These are phyloP conservation scores for Chaitophorus viminalis DNA, from an alignment of 2,888 invertebrate species.

Conservation along the genomic window DNA sequence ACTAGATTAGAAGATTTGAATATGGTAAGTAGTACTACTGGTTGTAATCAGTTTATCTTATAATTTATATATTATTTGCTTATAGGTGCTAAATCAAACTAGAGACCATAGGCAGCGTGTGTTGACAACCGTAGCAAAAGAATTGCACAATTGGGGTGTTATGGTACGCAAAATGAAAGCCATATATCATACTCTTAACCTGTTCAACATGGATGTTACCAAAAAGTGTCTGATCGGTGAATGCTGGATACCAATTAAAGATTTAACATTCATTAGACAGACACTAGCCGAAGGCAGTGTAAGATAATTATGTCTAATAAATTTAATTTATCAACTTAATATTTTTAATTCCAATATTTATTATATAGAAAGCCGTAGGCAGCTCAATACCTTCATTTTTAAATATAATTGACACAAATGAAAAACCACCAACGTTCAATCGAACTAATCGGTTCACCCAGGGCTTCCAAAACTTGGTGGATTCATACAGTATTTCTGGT, in stretches of 20 bases:
- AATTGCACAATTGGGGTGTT: conserved; percentile 87
- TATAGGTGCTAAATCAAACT: conserved; percentile 84
- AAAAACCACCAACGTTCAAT: conserved; percentile 90
- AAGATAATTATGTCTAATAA: conserved; percentile 66
- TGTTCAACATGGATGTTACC: conserved; percentile 91
- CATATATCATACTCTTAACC: conserved; percentile 91
- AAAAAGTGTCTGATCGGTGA: conserved; percentile 91
- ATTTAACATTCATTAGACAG: conserved; percentile 78
- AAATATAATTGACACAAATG: conserved; percentile 84
- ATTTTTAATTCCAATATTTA: conserved; percentile 4
- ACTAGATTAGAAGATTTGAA: conserved; percentile 90
- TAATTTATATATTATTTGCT: conserved; percentile 35
- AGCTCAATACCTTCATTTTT: conserved; percentile 92
- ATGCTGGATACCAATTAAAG: conserved; percentile 84
- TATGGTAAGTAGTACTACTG: conserved; percentile 70
- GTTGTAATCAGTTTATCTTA: background rate
- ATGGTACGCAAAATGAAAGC: conserved; percentile 91
- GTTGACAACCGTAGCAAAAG: conserved; percentile 84
- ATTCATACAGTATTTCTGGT: conserved; percentile 91
- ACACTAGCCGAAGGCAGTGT: conserved; percentile 85
- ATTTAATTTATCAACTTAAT: background rate
- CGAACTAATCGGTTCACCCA: conserved; percentile 91
- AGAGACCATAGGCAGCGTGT: conserved; percentile 88
- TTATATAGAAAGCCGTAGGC: conserved; percentile 75
- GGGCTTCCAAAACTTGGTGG: conserved; percentile 92